These are phyloP conservation scores for Drosophila ercepeae DNA, from an alignment of 1,140 invertebrate species.

Conservation along the genomic window DNA sequence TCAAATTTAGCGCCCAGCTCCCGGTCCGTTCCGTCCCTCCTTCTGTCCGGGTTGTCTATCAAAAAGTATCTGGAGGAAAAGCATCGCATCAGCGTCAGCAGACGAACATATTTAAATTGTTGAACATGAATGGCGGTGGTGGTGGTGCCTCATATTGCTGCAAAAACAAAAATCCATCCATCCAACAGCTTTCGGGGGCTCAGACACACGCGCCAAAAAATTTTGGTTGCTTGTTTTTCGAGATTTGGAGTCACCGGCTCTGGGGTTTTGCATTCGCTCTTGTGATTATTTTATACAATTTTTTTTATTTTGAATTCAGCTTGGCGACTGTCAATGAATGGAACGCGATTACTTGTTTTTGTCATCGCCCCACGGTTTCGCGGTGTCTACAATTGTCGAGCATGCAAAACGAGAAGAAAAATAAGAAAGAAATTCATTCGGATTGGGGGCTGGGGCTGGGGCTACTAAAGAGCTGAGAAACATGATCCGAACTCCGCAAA, in stretches of 20 bases:
- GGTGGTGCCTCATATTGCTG: constrained; percentile 61
- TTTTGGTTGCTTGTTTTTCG: constrained; percentile 18
- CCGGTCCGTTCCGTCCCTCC: constrained; percentile 20
- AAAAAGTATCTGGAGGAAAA: constrained; percentile 33
- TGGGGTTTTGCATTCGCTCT: constrained; percentile 10
- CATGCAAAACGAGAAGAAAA: constrained; percentile 57
- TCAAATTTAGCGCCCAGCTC: constrained; percentile 64
- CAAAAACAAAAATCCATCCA: constrained; percentile 8
- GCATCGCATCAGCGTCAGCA: constrained; percentile 23
- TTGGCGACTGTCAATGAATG: constrained; percentile 62
- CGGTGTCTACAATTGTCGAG: constrained; percentile 51
- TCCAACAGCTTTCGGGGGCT: constrained; percentile 29
- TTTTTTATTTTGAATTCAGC: background rate
- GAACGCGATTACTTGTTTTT: constrained; percentile 49
- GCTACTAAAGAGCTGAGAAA: constrained; percentile 44
- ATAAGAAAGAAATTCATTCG: constrained; percentile 43
- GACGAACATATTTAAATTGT: constrained; percentile 74
- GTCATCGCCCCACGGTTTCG: constrained; percentile 28
- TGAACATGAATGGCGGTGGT: constrained; percentile 52
- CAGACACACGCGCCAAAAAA: constrained; percentile 66
- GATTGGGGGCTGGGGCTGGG: constrained; percentile 6
- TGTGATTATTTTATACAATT: constrained; percentile 1
- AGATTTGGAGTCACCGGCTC: constrained; percentile 26
- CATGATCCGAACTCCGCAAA: constrained; percentile 32
- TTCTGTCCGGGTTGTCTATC: constrained; percentile 59